A percentile compares a stretch with the other conserved stretches of the same genome.
These are phyloP conservation scores for Hylyphantes graminicola DNA, from an alignment of 1,140 invertebrate genomes.

Conservation along the genomic window DNA sequence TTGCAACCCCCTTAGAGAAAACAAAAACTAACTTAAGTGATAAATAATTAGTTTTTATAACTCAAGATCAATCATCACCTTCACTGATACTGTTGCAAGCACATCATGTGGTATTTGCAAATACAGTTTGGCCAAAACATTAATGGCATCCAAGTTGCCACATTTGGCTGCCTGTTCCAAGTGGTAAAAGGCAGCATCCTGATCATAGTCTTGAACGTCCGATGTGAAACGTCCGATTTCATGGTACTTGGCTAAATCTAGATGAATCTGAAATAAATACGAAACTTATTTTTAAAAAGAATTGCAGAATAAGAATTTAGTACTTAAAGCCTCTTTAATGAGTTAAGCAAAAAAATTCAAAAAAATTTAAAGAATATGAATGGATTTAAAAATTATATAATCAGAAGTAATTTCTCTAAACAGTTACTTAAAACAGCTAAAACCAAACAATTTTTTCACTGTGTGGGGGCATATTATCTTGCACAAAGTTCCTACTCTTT, in stretches of 20 bases:
- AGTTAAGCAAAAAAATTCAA: too few species aligned
- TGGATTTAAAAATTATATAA: background rate
- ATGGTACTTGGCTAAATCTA: conserved; percentile 74
- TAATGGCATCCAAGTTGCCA: conserved; percentile 71
- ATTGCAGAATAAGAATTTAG: too few species aligned
- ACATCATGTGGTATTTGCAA: conserved; percentile 71
- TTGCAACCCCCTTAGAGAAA: too few species aligned
- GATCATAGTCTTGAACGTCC: conserved; percentile 68
- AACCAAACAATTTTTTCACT: too few species aligned
- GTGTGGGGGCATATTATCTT: too few species aligned
- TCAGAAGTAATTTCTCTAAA: background rate
- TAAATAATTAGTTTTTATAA: background rate
- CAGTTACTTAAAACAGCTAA: too few species aligned
- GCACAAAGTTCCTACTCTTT: background rate
- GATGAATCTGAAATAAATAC: conserved; percentile 70
- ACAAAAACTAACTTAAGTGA: background rate
- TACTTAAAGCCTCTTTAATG: too few species aligned
- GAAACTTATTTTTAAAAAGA: background rate
- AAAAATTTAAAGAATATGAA: too few species aligned
- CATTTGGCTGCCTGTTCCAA: conserved; percentile 72
- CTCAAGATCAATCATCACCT: conserved; percentile 32
- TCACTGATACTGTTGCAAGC: conserved; percentile 66
- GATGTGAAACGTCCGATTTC: conserved; percentile 71
- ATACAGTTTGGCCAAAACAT: conserved; percentile 71
- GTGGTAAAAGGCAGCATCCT: conserved; percentile 72